These are phyloP conservation scores for Monodelphis domestica DNA, from an alignment of 2,797 vertebrate species.

Conservation along the genomic window DNA sequence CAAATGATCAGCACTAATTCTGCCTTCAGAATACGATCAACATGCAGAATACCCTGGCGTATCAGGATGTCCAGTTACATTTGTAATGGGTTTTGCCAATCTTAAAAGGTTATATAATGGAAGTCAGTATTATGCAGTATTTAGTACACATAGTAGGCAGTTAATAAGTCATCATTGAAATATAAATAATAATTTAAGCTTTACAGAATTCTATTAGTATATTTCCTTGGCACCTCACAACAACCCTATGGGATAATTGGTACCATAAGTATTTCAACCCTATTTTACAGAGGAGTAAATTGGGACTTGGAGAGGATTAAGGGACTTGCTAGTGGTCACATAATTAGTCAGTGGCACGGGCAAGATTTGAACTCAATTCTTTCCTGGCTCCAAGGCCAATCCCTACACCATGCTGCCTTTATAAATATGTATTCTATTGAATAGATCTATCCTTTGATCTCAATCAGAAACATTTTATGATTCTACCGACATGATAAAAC, in stretches of 20 bases:
- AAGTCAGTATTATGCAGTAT: background rate
- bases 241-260: background rate
- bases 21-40: background rate
- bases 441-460: background rate
- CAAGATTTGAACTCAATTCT: background rate
- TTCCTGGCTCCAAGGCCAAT: background rate
- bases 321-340: background rate
- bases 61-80: background rate
- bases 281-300: background rate
- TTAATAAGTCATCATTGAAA: background rate
- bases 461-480: slow-evolving; percentile 4
- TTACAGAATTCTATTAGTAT: background rate
- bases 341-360: background rate
- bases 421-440: background rate
- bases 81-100: background rate
- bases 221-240: background rate
- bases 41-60: background rate
- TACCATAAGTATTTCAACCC: background rate
- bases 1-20: background rate
- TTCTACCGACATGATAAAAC: slow-evolving; percentile 44
- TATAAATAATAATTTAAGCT: background rate
- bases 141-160: background rate
- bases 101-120: background rate
- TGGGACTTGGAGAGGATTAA: background rate
- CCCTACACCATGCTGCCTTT: background rate